Evolutionary conservation across 2,797 vertebrate species (phyloP), one percentile per base, ranked within the genome.

Genomic region (Malacoctenus gilli): DNA sequence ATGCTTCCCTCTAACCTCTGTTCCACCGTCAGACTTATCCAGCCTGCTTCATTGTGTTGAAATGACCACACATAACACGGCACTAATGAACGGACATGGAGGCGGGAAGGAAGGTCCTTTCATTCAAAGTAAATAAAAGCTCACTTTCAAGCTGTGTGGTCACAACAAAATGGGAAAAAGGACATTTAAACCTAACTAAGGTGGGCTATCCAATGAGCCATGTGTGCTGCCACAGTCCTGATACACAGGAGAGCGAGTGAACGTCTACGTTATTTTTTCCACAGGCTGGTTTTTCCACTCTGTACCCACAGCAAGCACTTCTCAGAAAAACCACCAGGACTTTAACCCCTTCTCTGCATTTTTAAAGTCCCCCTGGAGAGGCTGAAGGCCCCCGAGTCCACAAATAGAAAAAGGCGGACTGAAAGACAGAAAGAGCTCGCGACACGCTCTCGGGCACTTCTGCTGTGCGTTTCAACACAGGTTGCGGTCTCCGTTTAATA

Each of bases 231-330:
- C 2, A 30, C 4, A 51, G 60, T n/a, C n/a, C n/a, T n/a, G n/a
- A n/a, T 60, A 75, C 55, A 66, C 20, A 49, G 56, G 34, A 21
- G 48, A 40, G 11, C 56, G 16, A 32, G n/a, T 30, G 22, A 59
- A 51, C 41, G 10, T 30, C 14, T 13, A 32, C 39, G 60, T 50
- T 46, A 1, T 36, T 71, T 49, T 75, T 77, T 68, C 77, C 69
- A 63, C 5, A 34, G 38, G 14, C 42, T 62, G 49, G 31, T 53
- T 51, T 63, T 61, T 31, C 55, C 56, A 37, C 4, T n/a, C 31
- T 67, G 59, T 63, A 47, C 71, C 77, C 80, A 55, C 53, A 38
- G 21, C 52, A 80, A 73, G 75, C 83, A 85, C 82, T 83, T 83
- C 77, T 61, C 40, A 21, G 34, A 75, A 80, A n/a, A 82, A 50